Conservation (phyloP, 2,797 vertebrate genomes). For the Melanotaenia pygmaea region DNA sequence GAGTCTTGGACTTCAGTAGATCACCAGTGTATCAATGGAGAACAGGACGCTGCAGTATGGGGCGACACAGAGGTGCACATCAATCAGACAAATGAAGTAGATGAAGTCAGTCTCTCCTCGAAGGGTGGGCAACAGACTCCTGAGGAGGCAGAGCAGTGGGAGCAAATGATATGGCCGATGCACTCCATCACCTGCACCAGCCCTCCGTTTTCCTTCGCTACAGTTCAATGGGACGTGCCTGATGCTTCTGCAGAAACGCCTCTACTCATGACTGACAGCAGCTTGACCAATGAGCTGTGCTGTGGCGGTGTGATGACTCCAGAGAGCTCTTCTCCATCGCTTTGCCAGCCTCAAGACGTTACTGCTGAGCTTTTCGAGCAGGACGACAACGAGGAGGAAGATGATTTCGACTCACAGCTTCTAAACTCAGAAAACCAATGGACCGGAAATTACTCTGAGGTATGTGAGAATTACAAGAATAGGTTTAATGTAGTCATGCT, state of each 20-base stretch:
- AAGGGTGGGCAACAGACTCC: constrained; percentile 3
- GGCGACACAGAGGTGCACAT: constrained; percentile 33
- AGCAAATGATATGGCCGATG: constrained; percentile 56
- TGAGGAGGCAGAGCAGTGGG: constrained; percentile 62
- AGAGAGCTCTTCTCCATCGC: constrained; percentile 37
- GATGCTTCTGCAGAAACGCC: constrained; percentile 32
- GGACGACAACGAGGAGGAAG: constrained; percentile 38
- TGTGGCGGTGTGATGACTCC: constrained; percentile 12
- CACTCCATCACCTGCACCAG: constrained; percentile 59
- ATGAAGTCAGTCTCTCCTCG: constrained; percentile 8
- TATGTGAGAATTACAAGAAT: constrained; percentile 20
- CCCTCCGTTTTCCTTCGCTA: constrained; percentile 68
- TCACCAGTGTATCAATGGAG: constrained; percentile 48
- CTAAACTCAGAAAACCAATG: constrained; percentile 28
- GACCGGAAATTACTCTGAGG: constrained; percentile 55
- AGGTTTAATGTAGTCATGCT: not conserved
- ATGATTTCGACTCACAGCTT: constrained; percentile 14
- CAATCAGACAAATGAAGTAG: constrained; percentile 4
- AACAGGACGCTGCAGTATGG: constrained; percentile 32
- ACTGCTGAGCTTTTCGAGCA: constrained; percentile 9
- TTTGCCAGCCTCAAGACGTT: constrained; percentile 25
- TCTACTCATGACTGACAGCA: constrained; percentile 30
- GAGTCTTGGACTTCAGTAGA: constrained; percentile 36
- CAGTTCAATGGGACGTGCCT: constrained; percentile 80
- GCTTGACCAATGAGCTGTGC: constrained; percentile 54